These are phyloP conservation scores for Amorpha juglandis DNA, from an alignment of 2,888 invertebrate genomes.

Conservation along the genomic window DNA sequence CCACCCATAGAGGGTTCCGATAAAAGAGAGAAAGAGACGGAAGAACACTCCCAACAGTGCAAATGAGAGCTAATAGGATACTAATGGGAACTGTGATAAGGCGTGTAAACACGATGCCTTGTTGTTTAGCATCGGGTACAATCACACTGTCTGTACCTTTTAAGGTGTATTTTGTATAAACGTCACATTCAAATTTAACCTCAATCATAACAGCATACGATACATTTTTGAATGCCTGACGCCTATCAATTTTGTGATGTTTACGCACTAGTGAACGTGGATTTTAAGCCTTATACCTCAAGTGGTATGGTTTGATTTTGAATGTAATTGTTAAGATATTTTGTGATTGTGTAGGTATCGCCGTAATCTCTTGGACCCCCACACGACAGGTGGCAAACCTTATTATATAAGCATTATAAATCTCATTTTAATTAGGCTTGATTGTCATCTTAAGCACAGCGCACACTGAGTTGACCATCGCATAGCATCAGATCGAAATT, in stretches of 20 bases:
- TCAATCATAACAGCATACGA: neutral
- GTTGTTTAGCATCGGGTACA: slow-evolving; percentile 38
- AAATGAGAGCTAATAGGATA: slow-evolving; percentile 56
- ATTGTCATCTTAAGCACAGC: slow-evolving; percentile 2
- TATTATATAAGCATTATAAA: slow-evolving; percentile 15
- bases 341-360: slow-evolving; percentile 6
- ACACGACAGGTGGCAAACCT: slow-evolving; percentile 22
- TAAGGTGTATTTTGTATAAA: neutral
- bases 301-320: neutral
- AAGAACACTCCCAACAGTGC: slow-evolving; percentile 38
- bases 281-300: neutral
- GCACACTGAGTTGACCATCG: neutral
- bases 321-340: neutral
- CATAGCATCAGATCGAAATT: neutral
- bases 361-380: slow-evolving; percentile 1
- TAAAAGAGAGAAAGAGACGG: slow-evolving; percentile 37
- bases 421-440: slow-evolving; percentile 14
- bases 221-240: neutral
- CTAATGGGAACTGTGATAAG: slow-evolving; percentile 54
- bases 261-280: neutral
- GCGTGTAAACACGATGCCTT: slow-evolving; percentile 47
- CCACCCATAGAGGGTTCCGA: slow-evolving; percentile 20
- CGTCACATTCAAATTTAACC: neutral
- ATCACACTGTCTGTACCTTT: slow-evolving; percentile 17
- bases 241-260: neutral